Evolutionary conservation across 2,797 vertebrate genomes (phyloP), one percentile per base, ranked within the genome.

Genomic region (Enteromius trimaculatus): DNA sequence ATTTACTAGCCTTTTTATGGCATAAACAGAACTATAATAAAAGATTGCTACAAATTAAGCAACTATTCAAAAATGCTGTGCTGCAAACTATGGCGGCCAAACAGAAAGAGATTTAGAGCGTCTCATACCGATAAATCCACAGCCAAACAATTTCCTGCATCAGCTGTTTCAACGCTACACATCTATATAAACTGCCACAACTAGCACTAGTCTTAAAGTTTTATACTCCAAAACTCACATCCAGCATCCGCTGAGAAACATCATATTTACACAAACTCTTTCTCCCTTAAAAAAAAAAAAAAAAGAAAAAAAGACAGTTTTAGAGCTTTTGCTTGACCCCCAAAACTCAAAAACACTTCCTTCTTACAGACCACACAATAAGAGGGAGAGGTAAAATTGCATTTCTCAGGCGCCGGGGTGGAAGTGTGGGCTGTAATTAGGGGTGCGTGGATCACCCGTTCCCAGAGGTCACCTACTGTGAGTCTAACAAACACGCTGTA

Each of bases 181-280:
- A 58, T 74, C 34, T 84, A 83, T 76, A 74, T 44, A 88, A 69
- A 69, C 76, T 29, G 34, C 84, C 79, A 71, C 79, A 39, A 82
- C 58, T 77, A 81, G 84, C 79, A 74, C 42, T 60, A 26, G 49
- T 77, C 87, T 70, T 81, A 84, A 88, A 86, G 53, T 80, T 77
- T 86, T 86, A 84, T 77, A 82, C 51, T 44, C 44, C 17, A 49
- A 72, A 86, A 76, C 66, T 80, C 26, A 19, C 79, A 79, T 79
- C 37, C 75, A 49, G 49, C 53, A 34, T 49, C 81, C 78, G 34
- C 34, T 21, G 42, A 75, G 34, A 70, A 64, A 39, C 49, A 42
- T 84, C 60, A 44, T 37, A 51, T 62, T 72, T 71, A 77, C 82
- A 77, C 55, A 4, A 26, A 64, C 14, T 49, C 42, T 21, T 69